Evolutionary conservation across 2,888 invertebrate genomes (phyloP), one percentile per base, ranked within the genome.

Genomic region (Sesamia inferens): DNA sequence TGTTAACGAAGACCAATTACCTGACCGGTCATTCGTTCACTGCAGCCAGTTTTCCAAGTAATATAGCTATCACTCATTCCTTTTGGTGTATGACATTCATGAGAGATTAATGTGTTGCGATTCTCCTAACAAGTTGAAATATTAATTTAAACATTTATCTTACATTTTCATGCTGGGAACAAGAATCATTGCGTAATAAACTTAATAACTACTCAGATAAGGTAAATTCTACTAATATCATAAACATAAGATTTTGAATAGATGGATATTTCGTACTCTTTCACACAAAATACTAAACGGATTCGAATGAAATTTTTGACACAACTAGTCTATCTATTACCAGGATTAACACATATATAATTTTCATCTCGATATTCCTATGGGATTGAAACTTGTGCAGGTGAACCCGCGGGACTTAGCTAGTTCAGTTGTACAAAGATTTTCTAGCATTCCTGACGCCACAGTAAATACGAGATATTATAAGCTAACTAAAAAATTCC

Each of bases 1-100:
- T 78, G 76, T 61, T 68, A 57, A 66, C 55, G 58, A 64, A 74
- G 44, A 24, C 83, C 82, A 87, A 87, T 87, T 87, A 87, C 87
- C 87, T 87, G 85, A 64, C 57, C 63, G 73, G 76, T 76, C 77
- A 83, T 76, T 76, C 69, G 77, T 63, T 74, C 71, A 75, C 76
- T 77, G 68, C 42, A 48, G 71, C 67, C 78, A 79, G 85, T 83
- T 85, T 89, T 89, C 89, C 87, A 68, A 85, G 88, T 89, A 89
- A 87, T 85, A 88, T 82, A 86, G 88, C 85, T 81, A 89, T 89
- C 86, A 88, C 82, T 89, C 88, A 89, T 89, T 85, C 83, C 87
- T 87, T 84, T 86, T 86, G 79, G 77, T 82, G 76, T 77, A 75
- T 78, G 85, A 85, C 81, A 78, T 79, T 77, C 71, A 55, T 77